phyloP scores from a whole-genome alignment of 2,888 invertebrate genomes.

The Lymantria dispar region DNA sequence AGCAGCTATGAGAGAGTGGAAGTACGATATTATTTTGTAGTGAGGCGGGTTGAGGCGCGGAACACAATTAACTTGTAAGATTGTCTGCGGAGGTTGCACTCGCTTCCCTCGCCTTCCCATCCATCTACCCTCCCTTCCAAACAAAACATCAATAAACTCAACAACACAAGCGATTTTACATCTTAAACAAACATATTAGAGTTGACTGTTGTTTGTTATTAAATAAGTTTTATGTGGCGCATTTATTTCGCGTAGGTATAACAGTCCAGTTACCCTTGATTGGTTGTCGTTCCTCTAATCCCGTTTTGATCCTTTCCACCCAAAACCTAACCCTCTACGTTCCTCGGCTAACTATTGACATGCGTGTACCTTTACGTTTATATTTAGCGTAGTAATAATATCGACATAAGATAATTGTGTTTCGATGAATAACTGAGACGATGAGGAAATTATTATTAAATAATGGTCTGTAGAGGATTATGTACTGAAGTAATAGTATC shows the following conservation, averaged over 20 bases:
- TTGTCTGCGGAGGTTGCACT: slow-evolving; percentile 81
- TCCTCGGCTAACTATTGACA: slow-evolving; percentile 78
- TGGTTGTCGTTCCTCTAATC: slow-evolving; percentile 88
- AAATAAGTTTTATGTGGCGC: slow-evolving; percentile 77
- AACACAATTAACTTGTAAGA: slow-evolving; percentile 83
- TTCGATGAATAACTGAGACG: too few species aligned
- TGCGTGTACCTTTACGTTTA: slow-evolving; percentile 69
- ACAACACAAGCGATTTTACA: slow-evolving; percentile 36
- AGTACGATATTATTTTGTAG: slow-evolving; percentile 77
- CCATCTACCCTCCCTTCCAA: slow-evolving; percentile 77
- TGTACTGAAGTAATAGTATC: too few species aligned
- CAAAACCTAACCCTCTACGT: slow-evolving; percentile 81
- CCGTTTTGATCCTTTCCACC: slow-evolving; percentile 86
- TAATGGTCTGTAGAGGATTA: too few species aligned
- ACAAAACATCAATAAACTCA: slow-evolving; percentile 81
- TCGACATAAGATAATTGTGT: slow-evolving; percentile 5
- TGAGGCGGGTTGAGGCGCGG: slow-evolving; percentile 75
- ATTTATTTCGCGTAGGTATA: slow-evolving; percentile 82
- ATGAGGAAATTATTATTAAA: too few species aligned
- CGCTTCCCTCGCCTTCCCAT: slow-evolving; percentile 71
- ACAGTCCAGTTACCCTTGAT: slow-evolving; percentile 85
- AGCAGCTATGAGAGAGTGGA: slow-evolving; percentile 38
- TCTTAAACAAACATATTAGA: slow-evolving; percentile 36
- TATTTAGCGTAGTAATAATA: slow-evolving; percentile 44
- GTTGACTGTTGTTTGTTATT: slow-evolving; percentile 33